Conservation (phyloP, 2,888 invertebrate species). For the Dinocampus coccinellae region DNA sequence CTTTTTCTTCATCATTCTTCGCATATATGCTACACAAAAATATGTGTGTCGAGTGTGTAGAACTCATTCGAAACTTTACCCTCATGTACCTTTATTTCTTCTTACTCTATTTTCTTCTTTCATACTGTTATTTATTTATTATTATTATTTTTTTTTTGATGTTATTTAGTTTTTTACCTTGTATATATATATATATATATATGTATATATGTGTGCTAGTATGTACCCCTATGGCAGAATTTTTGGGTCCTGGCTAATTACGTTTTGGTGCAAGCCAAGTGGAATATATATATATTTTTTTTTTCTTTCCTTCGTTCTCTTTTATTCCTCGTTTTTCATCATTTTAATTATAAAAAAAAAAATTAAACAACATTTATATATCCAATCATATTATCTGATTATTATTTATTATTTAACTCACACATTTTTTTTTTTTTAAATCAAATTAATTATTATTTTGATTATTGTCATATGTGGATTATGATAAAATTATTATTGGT, state of each 20-base stretch:
- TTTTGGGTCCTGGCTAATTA: slow-evolving; percentile 65
- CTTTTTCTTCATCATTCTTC: slow-evolving; percentile 41
- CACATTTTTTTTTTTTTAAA: not conserved
- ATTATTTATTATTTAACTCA: not conserved
- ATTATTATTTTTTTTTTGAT: slow-evolving; percentile 43
- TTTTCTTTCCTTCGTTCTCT: too few relatives aligned
- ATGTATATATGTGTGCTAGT: not conserved
- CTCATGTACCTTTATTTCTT: slow-evolving; percentile 38
- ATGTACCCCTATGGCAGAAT: slow-evolving; percentile 59
- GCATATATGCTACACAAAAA: slow-evolving; percentile 14
- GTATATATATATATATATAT: not conserved
- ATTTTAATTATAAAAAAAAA: slow-evolving; percentile 42
- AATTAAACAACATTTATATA: not conserved
- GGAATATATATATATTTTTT: too few relatives aligned
- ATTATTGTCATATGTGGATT: too few relatives aligned
- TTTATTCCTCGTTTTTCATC: slow-evolving; percentile 63
- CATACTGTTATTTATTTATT: too few relatives aligned
- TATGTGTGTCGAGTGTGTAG: not conserved
- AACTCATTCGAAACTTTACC: slow-evolving; percentile 10
- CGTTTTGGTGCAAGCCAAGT: slow-evolving; percentile 64
- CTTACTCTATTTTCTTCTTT: slow-evolving; percentile 31
- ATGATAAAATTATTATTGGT: not conserved
- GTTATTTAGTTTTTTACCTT: not conserved
- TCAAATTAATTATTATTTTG: too few relatives aligned
- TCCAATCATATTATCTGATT: too few relatives aligned